Percentiles rank a stretch among this genome's conserved stretches.
Evolutionary conservation across 2,113 vertebrate genomes (phyloP).

Genomic region (Brachypodius melanocephalos): DNA sequence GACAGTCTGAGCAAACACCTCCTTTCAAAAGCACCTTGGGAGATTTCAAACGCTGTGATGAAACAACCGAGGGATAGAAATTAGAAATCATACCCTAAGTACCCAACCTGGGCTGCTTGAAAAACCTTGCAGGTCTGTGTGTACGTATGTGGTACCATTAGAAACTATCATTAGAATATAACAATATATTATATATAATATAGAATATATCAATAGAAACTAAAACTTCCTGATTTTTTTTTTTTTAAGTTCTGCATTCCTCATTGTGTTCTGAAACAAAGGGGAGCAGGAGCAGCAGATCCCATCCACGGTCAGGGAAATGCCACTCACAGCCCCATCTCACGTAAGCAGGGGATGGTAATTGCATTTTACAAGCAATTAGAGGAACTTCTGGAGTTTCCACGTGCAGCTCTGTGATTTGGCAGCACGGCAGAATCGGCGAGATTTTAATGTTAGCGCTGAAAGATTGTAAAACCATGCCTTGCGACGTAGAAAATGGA

Average conservation of each 20-base stretch:
- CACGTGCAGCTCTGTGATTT: slow-evolving; percentile 40
- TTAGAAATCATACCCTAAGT: slow-evolving; percentile 16
- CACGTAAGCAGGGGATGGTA: background rate
- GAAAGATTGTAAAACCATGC: slow-evolving; percentile 72
- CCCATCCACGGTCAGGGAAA: background rate
- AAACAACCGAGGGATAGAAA: slow-evolving; percentile 34
- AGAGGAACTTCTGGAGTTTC: slow-evolving; percentile 67
- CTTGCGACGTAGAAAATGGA: slow-evolving; percentile 72
- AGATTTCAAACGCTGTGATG: slow-evolving; percentile 23
- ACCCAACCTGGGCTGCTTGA: background rate
- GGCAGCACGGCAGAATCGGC: slow-evolving; percentile 42
- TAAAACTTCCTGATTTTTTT: too few relatives aligned
- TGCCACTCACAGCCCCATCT: background rate
- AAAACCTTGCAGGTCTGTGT: background rate
- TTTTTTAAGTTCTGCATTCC: background rate
- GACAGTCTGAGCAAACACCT: slow-evolving; percentile 50
- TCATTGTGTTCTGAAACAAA: slow-evolving; percentile 9
- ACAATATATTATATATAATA: too few relatives aligned
- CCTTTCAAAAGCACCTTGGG: slow-evolving; percentile 27
- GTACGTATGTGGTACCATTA: background rate
- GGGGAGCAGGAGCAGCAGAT: background rate
- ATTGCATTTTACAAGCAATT: slow-evolving; percentile 69
- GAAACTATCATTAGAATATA: too few relatives aligned
- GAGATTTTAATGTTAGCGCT: slow-evolving; percentile 65
- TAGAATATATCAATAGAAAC: too few relatives aligned